Base-by-base conservation (phyloP, 2,797 vertebrate genomes). In the Xiphorhynchus erythropygius region DNA sequence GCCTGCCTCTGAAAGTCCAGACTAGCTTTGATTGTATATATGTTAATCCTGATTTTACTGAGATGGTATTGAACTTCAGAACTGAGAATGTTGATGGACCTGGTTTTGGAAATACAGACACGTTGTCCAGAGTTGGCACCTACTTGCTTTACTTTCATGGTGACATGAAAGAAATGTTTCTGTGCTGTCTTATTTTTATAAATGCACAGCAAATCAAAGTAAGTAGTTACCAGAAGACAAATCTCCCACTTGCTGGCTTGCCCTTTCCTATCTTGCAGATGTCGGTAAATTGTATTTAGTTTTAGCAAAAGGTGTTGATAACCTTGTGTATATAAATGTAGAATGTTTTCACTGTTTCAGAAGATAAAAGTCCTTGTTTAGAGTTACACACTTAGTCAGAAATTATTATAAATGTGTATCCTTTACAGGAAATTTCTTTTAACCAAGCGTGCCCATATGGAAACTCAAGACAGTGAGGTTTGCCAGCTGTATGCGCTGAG, bases 351-450 rank as follows among this genome's bases (percentile, higher is more conserved):
- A 10, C 46, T 82, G 21, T 78, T 83, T 84, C 69, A 41, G 52
- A 80, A 90, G 62, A 56, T 50, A n/a, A 33, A 89, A 75, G 37
- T 47, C 59, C 49, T 89, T 82, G 39, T 91, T 85, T 63, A 75
- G 49, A 42, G 39, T 71, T 83, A 63, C 49, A 50, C 1, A 24
- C 52, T 78, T 75, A 83, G 71, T 49, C 8, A 2, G 22, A 25
- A 76, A 19, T 94, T 49, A 64, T 71, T 90, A 77, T 52, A 82
- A 92, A 57, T 41, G 7, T 52, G 41, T 64, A 10, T 90, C 83
- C 63, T 96, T 97, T 68, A 64, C 90, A 99, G 99, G 95, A 99
- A 99, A 97, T 99, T 98, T 97, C 98, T 99, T 94, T 98, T 99
- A 98, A 99, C 99, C 52, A 99, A 99, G 93, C 98, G 97, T 71